Evolutionary conservation across 2,113 vertebrate species (phyloP), one percentile per base, ranked within the genome.

Genomic region (Hassar affinis): DNA sequence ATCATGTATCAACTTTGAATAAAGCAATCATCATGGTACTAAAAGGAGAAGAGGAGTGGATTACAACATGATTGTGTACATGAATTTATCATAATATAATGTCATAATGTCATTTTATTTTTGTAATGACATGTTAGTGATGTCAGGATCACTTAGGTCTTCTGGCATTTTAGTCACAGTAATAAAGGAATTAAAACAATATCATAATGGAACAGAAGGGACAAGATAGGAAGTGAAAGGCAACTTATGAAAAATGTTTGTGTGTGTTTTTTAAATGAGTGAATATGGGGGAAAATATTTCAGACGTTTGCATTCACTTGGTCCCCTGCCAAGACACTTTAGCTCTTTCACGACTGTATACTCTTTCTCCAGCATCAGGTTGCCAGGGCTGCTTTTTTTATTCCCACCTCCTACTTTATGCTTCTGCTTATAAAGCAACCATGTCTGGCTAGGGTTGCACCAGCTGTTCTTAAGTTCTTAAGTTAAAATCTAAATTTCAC

Each of bases 361-460:
- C 61, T 66, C n/a, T 83, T 75, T 80, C 59, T 51, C 15, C 61
- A 79, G 86, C 61, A 85, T 85, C 86, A 83, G 77, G 66, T 87
- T 85, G 76, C 84, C 62, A 72, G 49, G 33, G 27, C 51, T 83
- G 47, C 27, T 64, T 81, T 81, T 81, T 62, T 51, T 7, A 71
- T 77, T 71, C 86, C 59, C 59, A 20, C 52, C 61, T 84, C 64
- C 56, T 78, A 35, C 66, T 62, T 81, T 59, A 49, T 64, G 57
- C 71, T 78, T 84, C 71, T 85, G 83, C 86, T 68, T 64, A 78
- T 78, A 76, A 78, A 74, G 35, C 69, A 69, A 52, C 25, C 22
- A 42, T 30, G 71, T 25, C 20, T 45, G 30, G 68, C 80, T 81
- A 54, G 64, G 22, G 64, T 81, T 81, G 64, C 59, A 61, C 9